Evolutionary conservation across 2,113 vertebrate species (phyloP).

Genomic region (Dinomys branickii): DNA sequence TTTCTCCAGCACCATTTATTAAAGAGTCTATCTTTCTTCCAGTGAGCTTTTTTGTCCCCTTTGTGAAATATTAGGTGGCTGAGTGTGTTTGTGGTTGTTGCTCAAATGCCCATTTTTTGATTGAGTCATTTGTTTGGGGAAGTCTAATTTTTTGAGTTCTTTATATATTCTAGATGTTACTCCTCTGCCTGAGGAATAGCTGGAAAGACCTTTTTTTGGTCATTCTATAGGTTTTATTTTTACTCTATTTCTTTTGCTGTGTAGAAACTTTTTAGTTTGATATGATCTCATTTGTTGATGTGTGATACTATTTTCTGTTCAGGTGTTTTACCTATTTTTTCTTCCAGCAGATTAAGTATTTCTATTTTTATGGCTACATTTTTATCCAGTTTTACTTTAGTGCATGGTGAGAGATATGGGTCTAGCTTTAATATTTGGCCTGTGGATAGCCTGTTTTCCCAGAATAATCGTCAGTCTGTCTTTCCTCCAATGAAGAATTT

Average conservation of each 20-base stretch:
- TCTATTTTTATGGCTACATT: neutral
- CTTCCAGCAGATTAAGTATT: neutral
- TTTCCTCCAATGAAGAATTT: neutral
- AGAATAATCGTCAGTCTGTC: neutral
- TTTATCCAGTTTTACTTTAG: neutral
- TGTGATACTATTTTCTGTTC: neutral
- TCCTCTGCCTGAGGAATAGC: neutral
- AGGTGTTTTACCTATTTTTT: neutral
- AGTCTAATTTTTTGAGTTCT: neutral
- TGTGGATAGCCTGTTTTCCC: neutral
- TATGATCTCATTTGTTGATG: neutral
- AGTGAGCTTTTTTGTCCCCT: too few relatives aligned
- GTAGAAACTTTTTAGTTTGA: neutral
- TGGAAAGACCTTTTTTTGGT: neutral
- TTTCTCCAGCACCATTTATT: too few relatives aligned
- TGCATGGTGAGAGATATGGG: neutral
- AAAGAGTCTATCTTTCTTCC: too few relatives aligned
- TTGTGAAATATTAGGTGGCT: too few relatives aligned
- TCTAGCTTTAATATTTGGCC: neutral
- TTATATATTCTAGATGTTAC: neutral
- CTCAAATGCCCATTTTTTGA: neutral
- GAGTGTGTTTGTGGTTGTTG: too few relatives aligned
- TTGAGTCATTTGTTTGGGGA: neutral
- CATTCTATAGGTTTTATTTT: neutral
- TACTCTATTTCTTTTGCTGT: neutral